These are phyloP conservation scores for Nixonia krombeini DNA, from an alignment of 1,140 invertebrate species.

Conservation along the genomic window DNA sequence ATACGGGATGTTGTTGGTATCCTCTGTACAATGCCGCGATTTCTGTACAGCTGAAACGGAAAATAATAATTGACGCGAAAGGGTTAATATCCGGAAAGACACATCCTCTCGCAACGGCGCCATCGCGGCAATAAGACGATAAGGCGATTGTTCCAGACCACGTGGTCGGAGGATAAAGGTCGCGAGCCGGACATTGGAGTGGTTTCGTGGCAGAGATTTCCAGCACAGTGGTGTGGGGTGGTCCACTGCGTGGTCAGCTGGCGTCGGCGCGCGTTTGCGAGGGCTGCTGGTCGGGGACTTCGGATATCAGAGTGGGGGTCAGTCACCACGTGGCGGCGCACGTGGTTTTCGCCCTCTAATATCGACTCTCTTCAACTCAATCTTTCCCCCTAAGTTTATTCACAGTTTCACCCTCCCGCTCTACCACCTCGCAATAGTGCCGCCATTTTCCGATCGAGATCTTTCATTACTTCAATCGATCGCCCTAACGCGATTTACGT, in stretches of 20 bases:
- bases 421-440: not conserved
- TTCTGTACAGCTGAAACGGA: no score
- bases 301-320: slow-evolving; percentile 42
- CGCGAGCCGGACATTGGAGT: slow-evolving; percentile 19
- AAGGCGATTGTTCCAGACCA: slow-evolving; percentile 19
- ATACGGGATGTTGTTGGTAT: no score
- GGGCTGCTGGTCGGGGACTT: slow-evolving; percentile 18
- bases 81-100: not conserved
- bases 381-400: slow-evolving; percentile 21
- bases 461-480: no score
- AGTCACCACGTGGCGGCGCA: slow-evolving; percentile 66
- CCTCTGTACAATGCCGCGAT: no score
- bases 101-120: not conserved
- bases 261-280: slow-evolving; percentile 54
- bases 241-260: slow-evolving; percentile 69
- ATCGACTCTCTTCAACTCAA: slow-evolving; percentile 43
- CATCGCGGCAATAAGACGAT: not conserved
- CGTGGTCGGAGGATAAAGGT: slow-evolving; percentile 41
- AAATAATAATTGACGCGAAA: no score
- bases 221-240: slow-evolving; percentile 56
- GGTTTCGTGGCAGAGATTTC: slow-evolving; percentile 48
- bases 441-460: no score
- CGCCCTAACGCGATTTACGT: no score
- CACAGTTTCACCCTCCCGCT: slow-evolving; percentile 19
- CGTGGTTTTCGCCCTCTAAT: slow-evolving; percentile 62